Evolutionary conservation across 2,113 vertebrate genomes (phyloP).

Genomic region (Percina caprodes): DNA sequence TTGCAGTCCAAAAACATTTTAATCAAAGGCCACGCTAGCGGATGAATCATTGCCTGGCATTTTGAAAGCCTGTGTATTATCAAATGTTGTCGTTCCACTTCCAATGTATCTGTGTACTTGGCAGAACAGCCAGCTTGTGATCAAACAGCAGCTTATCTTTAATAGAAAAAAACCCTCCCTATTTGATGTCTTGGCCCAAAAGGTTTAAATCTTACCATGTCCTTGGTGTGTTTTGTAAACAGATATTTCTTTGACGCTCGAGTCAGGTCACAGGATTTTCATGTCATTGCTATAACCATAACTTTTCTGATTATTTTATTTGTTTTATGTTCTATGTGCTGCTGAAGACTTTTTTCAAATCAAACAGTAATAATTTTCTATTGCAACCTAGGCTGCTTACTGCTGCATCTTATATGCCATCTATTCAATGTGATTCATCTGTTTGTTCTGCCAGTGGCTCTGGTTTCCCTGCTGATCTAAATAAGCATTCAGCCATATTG

Average conservation of each 20-base stretch:
- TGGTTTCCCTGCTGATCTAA: conserved; percentile 65
- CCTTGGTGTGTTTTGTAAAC: conserved; percentile 62
- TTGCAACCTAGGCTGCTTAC: neutral
- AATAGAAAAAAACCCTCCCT: conserved; percentile 23
- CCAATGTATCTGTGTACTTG: conserved; percentile 56
- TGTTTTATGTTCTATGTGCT: neutral
- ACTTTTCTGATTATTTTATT: neutral
- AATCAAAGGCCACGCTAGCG: conserved; percentile 17
- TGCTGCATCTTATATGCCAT: conserved; percentile 24
- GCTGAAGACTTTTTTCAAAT: no score
- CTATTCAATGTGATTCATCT: conserved; percentile 37
- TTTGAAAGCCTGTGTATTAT: conserved; percentile 47
- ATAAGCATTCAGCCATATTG: conserved; percentile 70
- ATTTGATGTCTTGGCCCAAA: conserved; percentile 67
- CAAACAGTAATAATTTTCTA: neutral
- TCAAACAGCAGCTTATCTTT: conserved; percentile 72
- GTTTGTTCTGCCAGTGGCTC: conserved; percentile 34
- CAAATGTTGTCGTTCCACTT: conserved; percentile 49
- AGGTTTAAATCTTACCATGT: conserved; percentile 65
- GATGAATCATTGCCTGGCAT: conserved; percentile 53
- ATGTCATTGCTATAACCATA: neutral
- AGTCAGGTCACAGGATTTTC: conserved; percentile 27
- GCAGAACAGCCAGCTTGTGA: conserved; percentile 54
- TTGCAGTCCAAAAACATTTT: conserved; percentile 34
- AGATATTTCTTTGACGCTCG: conserved; percentile 43